Evolutionary conservation across 2,797 vertebrate species (phyloP), one percentile per base, ranked within the genome.

Genomic region (Sebastes kiyomatsui): DNA sequence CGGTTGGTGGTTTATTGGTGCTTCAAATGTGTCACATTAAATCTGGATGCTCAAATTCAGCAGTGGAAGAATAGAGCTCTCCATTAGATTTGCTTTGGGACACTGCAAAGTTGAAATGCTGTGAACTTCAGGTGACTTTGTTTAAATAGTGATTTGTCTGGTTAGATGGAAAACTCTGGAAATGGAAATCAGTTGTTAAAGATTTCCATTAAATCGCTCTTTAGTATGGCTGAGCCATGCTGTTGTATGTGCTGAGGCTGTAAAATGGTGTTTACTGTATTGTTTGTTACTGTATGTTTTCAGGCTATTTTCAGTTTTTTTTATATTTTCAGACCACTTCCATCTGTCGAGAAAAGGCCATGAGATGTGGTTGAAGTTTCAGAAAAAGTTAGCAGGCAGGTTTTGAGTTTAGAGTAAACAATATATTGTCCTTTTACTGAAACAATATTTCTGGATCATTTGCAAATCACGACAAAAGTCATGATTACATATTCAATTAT

Each of bases 1-100:
- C 6, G 8, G 61, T 79, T 46, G 30, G 67, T 69, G 83, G 77
- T 88, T 86, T 83, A 68, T 83, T 87, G 61, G 33, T 75, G 32
- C 70, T 84, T 74, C 33, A 75, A 77, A 72, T 20, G 18, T 78
- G 64, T 69, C n/a, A 9, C 42, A 46, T 61, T 66, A 72, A 86
- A 60, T 20, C 30, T 49, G 59, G 76, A 55, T 2, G 7, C 16
- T 54, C 9, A 18, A 67, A 68, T 56, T 58, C 59, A 46, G 30
- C 38, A 7, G 54, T 22, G 20, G 22, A 55, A 33, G 25, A 27
- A 28, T 1, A 60, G 8, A 67, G 30, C 27, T 67, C 23, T 56
- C 62, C 46, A 14, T 65, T 55, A 58, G 58, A 72, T 33, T 73
- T 23, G 62, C 16, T 30, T 55, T 4, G 1, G 8, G 42, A 28